phyloP scores from a whole-genome alignment of 2,888 invertebrate genomes.

The Cecidostiba fungosa region DNA sequence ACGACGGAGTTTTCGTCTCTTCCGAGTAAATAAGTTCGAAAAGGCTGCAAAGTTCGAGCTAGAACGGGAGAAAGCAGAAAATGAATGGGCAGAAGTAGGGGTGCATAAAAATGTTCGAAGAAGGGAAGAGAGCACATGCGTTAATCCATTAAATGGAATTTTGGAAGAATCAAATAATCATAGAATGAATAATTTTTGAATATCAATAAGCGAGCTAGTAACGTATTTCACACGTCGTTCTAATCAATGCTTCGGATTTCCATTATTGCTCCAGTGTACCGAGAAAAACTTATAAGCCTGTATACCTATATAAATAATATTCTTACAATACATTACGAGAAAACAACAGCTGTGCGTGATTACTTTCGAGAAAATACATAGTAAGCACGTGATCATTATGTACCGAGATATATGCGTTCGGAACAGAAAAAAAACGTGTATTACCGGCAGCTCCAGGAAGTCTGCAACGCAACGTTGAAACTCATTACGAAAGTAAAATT shows the following conservation, averaged over 20 bases:
- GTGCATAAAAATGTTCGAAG: neutral
- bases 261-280: too few species aligned
- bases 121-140: too few species aligned
- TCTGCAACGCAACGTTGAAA: neutral
- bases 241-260: too few species aligned
- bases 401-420: too few species aligned
- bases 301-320: too few species aligned
- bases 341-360: neutral
- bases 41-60: neutral
- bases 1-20: neutral
- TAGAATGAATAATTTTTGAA: too few species aligned
- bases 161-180: neutral
- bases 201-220: neutral
- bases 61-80: neutral
- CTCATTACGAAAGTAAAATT: conserved; percentile 7
- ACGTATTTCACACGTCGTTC: neutral
- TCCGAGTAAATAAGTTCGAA: conserved; percentile 23
- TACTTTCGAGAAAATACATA: neutral
- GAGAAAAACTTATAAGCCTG: too few species aligned
- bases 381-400: neutral
- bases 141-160: too few species aligned
- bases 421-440: conserved; percentile 4
- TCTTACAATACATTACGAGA: neutral
- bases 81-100: neutral
- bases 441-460: neutral